Evolutionary conservation across 1,140 invertebrate species (phyloP).

Genomic region (Choristoneura fumiferana): DNA sequence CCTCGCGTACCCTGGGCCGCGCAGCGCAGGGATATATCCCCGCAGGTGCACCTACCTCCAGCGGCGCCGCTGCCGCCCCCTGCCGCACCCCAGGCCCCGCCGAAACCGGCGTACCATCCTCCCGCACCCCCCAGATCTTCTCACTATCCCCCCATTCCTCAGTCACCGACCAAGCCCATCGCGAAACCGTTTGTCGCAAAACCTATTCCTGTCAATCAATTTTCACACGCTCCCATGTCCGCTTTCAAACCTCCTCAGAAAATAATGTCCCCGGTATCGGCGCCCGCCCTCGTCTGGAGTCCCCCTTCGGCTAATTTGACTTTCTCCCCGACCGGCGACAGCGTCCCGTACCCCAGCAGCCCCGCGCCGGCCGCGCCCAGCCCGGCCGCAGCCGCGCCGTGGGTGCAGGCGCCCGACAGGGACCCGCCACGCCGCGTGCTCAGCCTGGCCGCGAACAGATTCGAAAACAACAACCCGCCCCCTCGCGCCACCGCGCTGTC

Average conservation of each 20-base stretch:
- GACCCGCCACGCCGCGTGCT: constrained; percentile 62
- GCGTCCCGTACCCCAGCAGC: constrained; percentile 36
- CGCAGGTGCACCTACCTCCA: constrained; percentile 34
- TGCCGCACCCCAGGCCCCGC: constrained; percentile 37
- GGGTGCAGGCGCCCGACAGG: constrained; percentile 43
- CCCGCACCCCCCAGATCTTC: constrained; percentile 37
- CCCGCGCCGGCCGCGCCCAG: constrained; percentile 31
- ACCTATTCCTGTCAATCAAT: constrained; percentile 82
- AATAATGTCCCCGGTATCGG: constrained; percentile 51
- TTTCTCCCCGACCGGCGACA: constrained; percentile 27
- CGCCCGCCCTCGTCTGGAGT: constrained; percentile 66
- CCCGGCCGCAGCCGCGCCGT: constrained; percentile 48
- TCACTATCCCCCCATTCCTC: constrained; percentile 54
- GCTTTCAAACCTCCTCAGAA: constrained; percentile 83
- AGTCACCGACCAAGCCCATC: constrained; percentile 67
- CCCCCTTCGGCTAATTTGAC: constrained; percentile 49
- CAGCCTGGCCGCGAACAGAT: constrained; percentile 66
- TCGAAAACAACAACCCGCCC: constrained; percentile 61
- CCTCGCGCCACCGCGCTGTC: constrained; percentile 26
- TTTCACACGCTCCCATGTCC: constrained; percentile 85
- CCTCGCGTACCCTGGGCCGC: constrained; percentile 61
- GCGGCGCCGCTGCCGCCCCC: constrained; percentile 58
- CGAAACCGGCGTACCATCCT: neutral
- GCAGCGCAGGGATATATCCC: constrained; percentile 47
- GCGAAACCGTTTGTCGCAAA: constrained; percentile 74